A percentile compares a stretch with the other conserved stretches of the same genome.
Evolutionary conservation across 2,113 vertebrate genomes (phyloP).

Genomic region (Budorcas taxicolor): DNA sequence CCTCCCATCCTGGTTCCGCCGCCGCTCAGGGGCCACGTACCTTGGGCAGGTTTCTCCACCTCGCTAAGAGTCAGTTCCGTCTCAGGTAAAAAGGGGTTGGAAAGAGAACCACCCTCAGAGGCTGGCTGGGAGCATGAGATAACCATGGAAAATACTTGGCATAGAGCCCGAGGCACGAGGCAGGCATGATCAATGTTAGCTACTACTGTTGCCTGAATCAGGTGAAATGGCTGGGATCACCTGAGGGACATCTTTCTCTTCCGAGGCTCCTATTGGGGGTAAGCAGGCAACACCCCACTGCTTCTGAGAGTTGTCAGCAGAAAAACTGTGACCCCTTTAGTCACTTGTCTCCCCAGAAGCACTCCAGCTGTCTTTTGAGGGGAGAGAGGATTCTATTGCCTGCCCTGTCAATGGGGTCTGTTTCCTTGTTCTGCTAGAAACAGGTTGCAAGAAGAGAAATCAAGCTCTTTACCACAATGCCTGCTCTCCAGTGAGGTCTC

Average conservation of each 20-base stretch:
- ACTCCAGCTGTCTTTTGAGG: neutral
- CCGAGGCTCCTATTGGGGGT: neutral
- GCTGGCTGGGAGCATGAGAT: neutral
- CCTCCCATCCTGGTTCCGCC: neutral
- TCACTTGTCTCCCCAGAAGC: neutral
- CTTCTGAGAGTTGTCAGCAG: neutral
- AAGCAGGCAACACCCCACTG: neutral
- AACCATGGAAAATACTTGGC: neutral
- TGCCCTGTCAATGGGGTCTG: neutral
- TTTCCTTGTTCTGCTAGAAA: neutral
- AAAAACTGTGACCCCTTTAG: neutral
- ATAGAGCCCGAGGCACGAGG: rapidly evolving
- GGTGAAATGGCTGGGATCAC: neutral
- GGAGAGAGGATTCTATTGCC: neutral
- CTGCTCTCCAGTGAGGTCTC: no score
- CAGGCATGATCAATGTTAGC: neutral
- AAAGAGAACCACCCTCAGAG: neutral
- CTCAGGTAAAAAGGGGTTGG: neutral
- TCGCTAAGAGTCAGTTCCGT: neutral
- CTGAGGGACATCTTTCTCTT: neutral
- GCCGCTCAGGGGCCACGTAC: rapidly evolving
- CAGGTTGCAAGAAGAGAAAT: neutral
- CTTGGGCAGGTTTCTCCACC: neutral
- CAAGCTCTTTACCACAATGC: neutral
- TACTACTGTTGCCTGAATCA: neutral